Conservation (phyloP, 1,140 invertebrate genomes). For the Tetranychus cinnabarinus region DNA sequence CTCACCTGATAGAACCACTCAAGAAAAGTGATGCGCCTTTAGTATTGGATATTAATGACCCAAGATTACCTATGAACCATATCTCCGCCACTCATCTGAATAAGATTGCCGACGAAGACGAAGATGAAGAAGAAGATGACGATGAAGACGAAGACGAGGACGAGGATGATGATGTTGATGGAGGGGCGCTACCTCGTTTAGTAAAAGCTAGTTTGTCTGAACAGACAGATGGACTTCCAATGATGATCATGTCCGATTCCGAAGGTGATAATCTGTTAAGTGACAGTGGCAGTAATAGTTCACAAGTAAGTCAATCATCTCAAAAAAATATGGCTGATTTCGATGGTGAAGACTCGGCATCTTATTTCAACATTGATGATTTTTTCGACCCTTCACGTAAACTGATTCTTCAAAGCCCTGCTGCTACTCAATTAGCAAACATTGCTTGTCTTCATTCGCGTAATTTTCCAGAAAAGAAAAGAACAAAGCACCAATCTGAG, state of each 20-base stretch:
- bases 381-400: not conserved
- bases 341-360: constrained; percentile 64
- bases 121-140: too few relatives aligned
- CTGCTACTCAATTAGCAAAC: not conserved
- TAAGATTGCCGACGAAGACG: not conserved
- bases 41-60: not conserved
- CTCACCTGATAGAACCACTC: not conserved
- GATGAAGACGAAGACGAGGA: too few relatives aligned
- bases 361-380: constrained; percentile 23
- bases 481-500: not conserved
- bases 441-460: not conserved
- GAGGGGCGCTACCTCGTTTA: not conserved
- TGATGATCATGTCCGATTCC: not conserved
- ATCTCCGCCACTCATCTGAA: not conserved
- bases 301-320: constrained; percentile 69
- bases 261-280: constrained; percentile 1
- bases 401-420: not conserved
- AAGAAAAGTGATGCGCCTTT: not conserved
- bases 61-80: not conserved
- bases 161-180: not conserved
- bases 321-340: constrained; percentile 85
- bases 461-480: not conserved
- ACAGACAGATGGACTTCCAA: not conserved
- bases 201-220: not conserved
- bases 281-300: constrained; percentile 31